Conservation (phyloP, 1,140 invertebrate genomes). For the Xylocopa sonorina region DNA sequence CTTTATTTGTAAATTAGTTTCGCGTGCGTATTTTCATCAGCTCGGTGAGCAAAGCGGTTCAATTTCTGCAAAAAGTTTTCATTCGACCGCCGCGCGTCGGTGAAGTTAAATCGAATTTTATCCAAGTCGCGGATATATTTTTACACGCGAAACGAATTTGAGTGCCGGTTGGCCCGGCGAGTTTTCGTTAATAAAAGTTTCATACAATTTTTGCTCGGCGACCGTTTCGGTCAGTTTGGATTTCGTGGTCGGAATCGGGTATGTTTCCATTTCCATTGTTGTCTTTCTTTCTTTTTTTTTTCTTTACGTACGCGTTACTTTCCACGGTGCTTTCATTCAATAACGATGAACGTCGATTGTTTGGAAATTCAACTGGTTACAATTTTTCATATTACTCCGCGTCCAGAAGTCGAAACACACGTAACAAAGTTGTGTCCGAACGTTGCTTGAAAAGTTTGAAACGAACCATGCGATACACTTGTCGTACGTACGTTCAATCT, state of each 20-base stretch:
- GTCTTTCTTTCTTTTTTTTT: neutral
- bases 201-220: neutral
- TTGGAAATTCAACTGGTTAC: neutral
- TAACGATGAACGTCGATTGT: neutral
- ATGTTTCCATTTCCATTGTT: neutral
- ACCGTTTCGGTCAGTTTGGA: neutral
- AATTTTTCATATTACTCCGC: too few species aligned
- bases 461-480: neutral
- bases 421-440: neutral
- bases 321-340: neutral
- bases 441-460: neutral
- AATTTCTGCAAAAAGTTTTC: neutral
- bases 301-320: neutral
- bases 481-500: too few species aligned
- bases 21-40: neutral
- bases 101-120: neutral
- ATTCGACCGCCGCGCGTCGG: neutral
- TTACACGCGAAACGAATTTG: neutral
- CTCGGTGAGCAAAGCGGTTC: too few species aligned
- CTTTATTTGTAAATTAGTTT: too few species aligned
- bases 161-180: neutral
- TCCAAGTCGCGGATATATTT: neutral
- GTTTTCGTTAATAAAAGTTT: neutral
- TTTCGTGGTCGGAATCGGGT: conserved; percentile 2
- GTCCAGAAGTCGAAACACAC: neutral